phyloP scores from a whole-genome alignment of 2,113 vertebrate species.

The Corythaixoides concolor region DNA sequence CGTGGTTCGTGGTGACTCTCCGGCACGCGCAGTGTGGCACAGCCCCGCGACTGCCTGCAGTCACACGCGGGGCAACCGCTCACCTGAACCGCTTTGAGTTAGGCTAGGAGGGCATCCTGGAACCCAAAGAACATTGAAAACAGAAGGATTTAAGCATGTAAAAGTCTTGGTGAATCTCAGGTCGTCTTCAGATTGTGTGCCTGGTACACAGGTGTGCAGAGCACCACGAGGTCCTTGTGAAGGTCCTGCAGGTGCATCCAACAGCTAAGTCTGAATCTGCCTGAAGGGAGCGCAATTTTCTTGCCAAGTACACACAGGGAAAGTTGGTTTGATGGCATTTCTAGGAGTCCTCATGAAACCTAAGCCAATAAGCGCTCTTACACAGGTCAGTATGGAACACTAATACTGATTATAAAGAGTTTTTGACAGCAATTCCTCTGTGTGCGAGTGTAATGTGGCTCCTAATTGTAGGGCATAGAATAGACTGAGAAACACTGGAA shows the following conservation, averaged over 20 bases:
- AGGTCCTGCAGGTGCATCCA: background rate
- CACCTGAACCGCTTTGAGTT: background rate
- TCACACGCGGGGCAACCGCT: background rate
- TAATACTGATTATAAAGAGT: background rate
- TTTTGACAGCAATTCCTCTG: background rate
- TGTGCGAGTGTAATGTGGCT: background rate
- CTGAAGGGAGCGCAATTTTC: background rate
- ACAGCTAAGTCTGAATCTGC: background rate
- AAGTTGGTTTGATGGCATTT: background rate
- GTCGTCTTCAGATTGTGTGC: background rate
- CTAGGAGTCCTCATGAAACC: background rate
- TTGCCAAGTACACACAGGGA: background rate
- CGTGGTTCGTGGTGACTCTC: background rate
- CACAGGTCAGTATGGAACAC: background rate
- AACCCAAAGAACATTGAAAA: background rate
- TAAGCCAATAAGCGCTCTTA: background rate
- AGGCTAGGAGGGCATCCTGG: background rate
- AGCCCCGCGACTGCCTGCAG: background rate
- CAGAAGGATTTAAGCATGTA: background rate
- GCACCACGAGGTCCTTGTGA: background rate
- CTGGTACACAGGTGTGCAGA: background rate
- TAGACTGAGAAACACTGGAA: background rate
- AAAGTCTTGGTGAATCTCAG: background rate
- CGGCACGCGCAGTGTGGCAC: rapidly evolving
- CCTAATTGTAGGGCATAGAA: background rate